Percentiles rank a stretch among this genome's conserved stretches.
Evolutionary conservation across 2,797 vertebrate genomes (phyloP).

Genomic region (Arvicola amphibius): DNA sequence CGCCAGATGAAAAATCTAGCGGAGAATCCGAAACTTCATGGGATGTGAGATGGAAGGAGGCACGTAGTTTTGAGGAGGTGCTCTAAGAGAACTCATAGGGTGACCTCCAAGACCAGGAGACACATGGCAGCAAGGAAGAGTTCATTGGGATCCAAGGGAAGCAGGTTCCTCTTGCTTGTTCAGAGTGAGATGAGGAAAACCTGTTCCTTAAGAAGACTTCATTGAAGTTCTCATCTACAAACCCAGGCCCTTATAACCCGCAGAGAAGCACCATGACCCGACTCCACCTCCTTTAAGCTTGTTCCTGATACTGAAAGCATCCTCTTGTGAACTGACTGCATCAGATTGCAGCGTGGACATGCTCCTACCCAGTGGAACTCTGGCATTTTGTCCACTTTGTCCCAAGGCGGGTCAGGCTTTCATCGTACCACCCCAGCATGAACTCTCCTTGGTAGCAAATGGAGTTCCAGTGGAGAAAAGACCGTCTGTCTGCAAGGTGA

Average conservation of each 20-base stretch:
- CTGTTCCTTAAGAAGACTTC: neutral
- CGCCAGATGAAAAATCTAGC: constrained; percentile 79
- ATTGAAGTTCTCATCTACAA: neutral
- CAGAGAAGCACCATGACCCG: neutral
- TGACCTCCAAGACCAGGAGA: constrained; percentile 71
- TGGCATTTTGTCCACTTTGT: too few species aligned
- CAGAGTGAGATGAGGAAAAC: neutral
- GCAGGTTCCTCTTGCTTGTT: neutral
- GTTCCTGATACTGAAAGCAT: neutral
- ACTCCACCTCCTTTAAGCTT: neutral
- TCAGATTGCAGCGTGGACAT: neutral
- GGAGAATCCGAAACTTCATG: constrained; percentile 84
- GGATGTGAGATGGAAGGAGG: constrained; percentile 85
- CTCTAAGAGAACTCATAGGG: constrained; percentile 84
- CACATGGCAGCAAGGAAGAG: constrained; percentile 62
- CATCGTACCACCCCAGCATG: too few species aligned
- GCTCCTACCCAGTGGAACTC: too few species aligned
- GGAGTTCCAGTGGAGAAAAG: neutral
- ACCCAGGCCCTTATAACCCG: neutral
- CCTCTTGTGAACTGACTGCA: neutral
- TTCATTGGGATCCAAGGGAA: constrained; percentile 54
- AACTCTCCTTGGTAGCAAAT: neutral
- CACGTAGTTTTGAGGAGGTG: constrained; percentile 87
- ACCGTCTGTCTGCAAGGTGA: neutral
- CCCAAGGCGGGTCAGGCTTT: neutral